Base-by-base conservation (phyloP, 2,113 vertebrate genomes). In the Chunga burmeisteri region DNA sequence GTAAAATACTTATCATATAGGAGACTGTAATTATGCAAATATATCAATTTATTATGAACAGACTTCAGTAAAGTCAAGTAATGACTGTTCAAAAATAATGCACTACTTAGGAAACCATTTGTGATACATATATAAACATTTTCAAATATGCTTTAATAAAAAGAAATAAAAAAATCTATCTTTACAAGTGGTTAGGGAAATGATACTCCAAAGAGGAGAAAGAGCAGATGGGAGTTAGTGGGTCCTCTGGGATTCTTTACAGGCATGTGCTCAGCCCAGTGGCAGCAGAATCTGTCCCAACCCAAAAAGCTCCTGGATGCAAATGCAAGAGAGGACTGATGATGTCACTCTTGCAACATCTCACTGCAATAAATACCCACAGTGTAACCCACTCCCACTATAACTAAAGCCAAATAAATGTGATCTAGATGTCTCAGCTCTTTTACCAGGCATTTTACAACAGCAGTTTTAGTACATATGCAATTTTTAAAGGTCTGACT, bases 1-100 rank as follows among this genome's bases (percentile, higher is more conserved):
- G 0, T 27, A 63, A 73, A 55, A 92, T 62, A 71, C 26, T 87
- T 82, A 90, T 13, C 62, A 46, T 79, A 83, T 1, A 66, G 34
- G 40, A 93, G 66, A 72, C 34, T 20, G 30, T 49, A 90, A 73
- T 86, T 90, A 94, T 70, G 78, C 87, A 96, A 95, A 90, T 85
- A 27, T 40, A 73, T 53, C 17, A 88, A 55, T 94, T 83, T 80
- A 94, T 92, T 78, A 86, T 0, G 3, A 97, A 79, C n/a, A 71
- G 32, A 47, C 61, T 79, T 96, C 36, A 65, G 25, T 63, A 38
- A 84, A 85, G 79, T 84, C 42, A 89, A 91, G n/a, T 72, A 71
- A 92, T 77, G 26, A 82, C 63, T 66, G 53, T 52, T 93, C 25
- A 74, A 72, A 85, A 84, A 59, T 30, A 66, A 71, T 23, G 40